A percentile compares a stretch with the other conserved stretches of the same genome.
Evolutionary conservation across 2,113 vertebrate genomes (phyloP).

Genomic region (Ceratotherium simum): DNA sequence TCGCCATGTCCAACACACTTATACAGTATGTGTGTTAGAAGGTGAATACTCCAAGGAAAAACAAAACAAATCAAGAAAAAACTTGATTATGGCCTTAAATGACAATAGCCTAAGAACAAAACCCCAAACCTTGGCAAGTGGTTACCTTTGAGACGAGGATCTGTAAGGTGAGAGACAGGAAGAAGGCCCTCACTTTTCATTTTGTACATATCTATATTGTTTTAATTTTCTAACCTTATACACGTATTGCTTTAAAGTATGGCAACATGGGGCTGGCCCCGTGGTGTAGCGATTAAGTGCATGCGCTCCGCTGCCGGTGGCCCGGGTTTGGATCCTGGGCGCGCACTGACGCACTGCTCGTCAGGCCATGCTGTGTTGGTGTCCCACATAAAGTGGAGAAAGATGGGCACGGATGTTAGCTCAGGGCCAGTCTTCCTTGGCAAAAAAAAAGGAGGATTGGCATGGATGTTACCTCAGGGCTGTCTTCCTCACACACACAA

Average conservation of each 20-base stretch:
- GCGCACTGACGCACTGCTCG: too few species aligned
- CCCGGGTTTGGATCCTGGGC: too few species aligned
- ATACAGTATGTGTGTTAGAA: neutral
- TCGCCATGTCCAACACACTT: neutral
- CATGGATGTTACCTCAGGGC: too few species aligned
- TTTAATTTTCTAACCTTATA: neutral
- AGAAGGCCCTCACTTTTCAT: neutral
- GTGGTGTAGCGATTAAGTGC: too few species aligned
- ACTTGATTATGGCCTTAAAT: neutral
- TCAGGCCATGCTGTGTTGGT: too few species aligned
- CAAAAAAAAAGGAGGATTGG: too few species aligned
- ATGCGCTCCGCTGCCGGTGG: too few species aligned
- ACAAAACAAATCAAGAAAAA: neutral
- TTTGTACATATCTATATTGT: neutral
- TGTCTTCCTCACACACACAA: too few species aligned
- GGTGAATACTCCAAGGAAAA: neutral
- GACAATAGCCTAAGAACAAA: neutral
- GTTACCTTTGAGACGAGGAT: neutral
- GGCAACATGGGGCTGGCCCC: neutral
- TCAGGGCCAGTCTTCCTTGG: too few species aligned
- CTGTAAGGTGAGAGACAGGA: neutral
- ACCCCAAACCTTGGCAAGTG: neutral
- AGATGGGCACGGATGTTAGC: too few species aligned
- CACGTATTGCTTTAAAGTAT: neutral
- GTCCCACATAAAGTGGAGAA: too few species aligned